Evolutionary conservation across 2,113 vertebrate species (phyloP), one percentile per base, ranked within the genome.

Genomic region (Mohoua ochrocephala): DNA sequence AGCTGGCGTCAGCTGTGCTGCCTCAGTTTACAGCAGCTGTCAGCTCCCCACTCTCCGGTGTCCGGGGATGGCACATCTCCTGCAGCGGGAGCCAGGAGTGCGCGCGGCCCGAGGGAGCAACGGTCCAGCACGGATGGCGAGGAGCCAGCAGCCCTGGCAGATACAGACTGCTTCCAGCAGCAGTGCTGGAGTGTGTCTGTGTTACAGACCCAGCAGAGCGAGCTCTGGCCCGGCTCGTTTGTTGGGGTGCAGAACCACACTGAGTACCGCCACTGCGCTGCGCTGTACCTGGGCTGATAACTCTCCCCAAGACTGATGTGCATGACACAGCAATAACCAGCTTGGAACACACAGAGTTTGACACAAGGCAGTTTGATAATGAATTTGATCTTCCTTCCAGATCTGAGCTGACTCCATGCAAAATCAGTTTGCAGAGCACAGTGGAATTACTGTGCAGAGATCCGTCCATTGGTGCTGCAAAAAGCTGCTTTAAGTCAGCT

Each of bases 71-170:
- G 37, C 5, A 10, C 3, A 3, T 68, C 42, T 60, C 5, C 56
- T 0, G 0, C 27, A 9, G 19, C 0, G 2, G 47, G 50, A 60
- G 35, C 11, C 21, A 54, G 16, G 41, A 10, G 24, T 1, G 15
- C 80, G 15, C 0, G 0, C 0, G 11, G 37, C 65, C 22, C 7
- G 7, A 9, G 56, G 35, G 15, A 69, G 4, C 53, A 61, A 6
- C 0, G 0, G 21, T 37, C 41, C 24, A 47, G 45, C 64, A 69
- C 3, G 26, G 31, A 31, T 0, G 1, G 56, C 2, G 1, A 28
- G 45, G 26, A 85, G 61, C 42, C 82, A 41, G 50, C 0, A 56
- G 28, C 21, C 33, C 60, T n/a, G 44, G 52, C 65, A 85, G 52
- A 30, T 3, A 47, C 28, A 54, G 42, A 7, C 26, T 50, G 35